phyloP scores from a whole-genome alignment of 2,113 vertebrate genomes.

The Engraulis encrasicolus region DNA sequence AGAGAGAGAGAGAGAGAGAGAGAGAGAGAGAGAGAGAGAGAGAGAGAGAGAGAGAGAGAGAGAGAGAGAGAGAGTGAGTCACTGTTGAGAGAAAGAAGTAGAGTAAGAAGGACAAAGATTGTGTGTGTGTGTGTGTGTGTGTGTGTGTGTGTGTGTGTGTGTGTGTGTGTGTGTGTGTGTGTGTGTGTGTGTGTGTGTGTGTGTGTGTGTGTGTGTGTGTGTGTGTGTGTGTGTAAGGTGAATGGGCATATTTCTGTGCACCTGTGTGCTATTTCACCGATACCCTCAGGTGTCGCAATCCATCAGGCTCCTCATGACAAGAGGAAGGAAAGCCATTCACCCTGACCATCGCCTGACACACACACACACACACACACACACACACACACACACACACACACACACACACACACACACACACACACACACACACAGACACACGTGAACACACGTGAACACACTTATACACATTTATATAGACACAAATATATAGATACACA shows the following conservation, averaged over 20 bases:
- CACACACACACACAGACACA: conserved; percentile 9
- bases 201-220: too few species aligned
- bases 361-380: neutral
- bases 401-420: neutral
- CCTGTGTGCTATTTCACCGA: neutral
- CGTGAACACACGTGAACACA: neutral
- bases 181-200: too few species aligned
- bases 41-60: too few species aligned
- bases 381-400: conserved; percentile 6
- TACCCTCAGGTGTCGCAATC: neutral
- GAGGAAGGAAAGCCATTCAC: neutral
- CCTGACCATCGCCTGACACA: neutral
- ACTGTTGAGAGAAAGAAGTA: too few species aligned
- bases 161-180: too few species aligned
- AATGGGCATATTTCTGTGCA: neutral
- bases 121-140: too few species aligned
- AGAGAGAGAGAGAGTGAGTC: too few species aligned
- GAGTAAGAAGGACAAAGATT: too few species aligned
- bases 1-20: too few species aligned
- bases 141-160: too few species aligned
- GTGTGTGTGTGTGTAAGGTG: neutral
- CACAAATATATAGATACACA: too few species aligned
- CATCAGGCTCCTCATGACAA: neutral
- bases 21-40: too few species aligned
- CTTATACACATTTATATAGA: neutral